Base-by-base conservation (phyloP, 2,888 invertebrate genomes). In the Agriopis marginaria region DNA sequence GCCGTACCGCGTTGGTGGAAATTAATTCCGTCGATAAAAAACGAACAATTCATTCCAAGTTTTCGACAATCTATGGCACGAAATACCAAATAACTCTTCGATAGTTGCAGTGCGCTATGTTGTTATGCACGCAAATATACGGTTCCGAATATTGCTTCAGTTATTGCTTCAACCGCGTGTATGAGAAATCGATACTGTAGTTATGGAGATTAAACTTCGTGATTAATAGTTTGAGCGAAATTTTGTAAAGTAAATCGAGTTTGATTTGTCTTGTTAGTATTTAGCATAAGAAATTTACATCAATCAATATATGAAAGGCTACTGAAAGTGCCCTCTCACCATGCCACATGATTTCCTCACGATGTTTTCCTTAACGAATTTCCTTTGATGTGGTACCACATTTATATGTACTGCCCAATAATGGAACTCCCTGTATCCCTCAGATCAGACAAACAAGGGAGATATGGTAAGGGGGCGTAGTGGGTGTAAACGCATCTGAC, bases 1-100 rank as follows among this genome's bases (percentile, higher is more conserved):
- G 86, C 83, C 84, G 81, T 82, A 82, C 77, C 69, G 81, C 78
- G 74, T 81, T 80, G 75, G 80, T 86, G 83, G 85, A 88, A 90
- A 91, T 91, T 91, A 90, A 89, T 91, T 89, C 84, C 83, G 73
- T 81, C 79, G 78, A 81, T 86, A 85, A 88, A 89, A 89, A 86
- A 85, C 77, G 77, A 79, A 79, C 77, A 77, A 82, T 78, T 77
- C 75, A 76, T 73, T 77, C 76, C 73, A 80, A 84, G 83, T 86
- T 89, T 88, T 87, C 80, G 83, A 84, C 81, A 84, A 85, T 85
- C 82, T 82, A 86, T 86, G 83, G 85, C 80, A 77, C 77, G 72
- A 77, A 78, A 81, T 81, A 84, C 68, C 70, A 71, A 83, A 82
- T 82, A 83, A 80, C 77, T 84, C 77, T 77, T 75, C 78, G 71